A percentile compares a stretch with the other conserved stretches of the same genome.
Evolutionary conservation across 2,113 vertebrate genomes (phyloP).

Genomic region (Protobothrops mucrosquamatus): DNA sequence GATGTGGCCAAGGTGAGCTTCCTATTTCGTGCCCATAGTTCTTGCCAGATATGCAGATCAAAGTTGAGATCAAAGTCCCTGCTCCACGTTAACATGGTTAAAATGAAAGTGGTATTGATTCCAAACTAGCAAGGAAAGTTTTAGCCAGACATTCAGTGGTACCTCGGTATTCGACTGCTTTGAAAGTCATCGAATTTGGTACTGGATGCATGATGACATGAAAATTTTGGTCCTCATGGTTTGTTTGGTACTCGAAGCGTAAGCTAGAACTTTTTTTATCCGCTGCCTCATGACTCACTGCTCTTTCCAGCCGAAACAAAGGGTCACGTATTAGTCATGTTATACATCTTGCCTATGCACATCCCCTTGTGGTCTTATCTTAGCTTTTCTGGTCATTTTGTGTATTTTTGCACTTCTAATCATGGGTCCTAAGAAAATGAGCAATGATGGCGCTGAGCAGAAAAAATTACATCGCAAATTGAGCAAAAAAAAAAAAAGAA

Average conservation of each 20-base stretch:
- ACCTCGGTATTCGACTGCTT: background rate
- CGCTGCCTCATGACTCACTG: background rate
- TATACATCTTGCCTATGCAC: background rate
- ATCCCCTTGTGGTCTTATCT: background rate
- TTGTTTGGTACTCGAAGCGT: background rate
- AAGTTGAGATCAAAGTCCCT: no score
- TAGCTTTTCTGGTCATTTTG: background rate
- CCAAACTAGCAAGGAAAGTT: background rate
- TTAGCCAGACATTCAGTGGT: background rate
- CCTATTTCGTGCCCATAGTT: no score
- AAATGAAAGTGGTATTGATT: background rate
- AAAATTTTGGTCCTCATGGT: background rate
- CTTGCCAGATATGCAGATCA: no score
- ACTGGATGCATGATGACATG: background rate
- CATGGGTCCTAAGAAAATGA: background rate
- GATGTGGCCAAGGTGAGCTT: no score
- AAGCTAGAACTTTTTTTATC: background rate
- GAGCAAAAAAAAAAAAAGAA: background rate
- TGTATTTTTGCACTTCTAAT: background rate
- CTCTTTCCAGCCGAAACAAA: background rate
- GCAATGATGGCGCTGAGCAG: background rate
- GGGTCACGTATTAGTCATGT: background rate
- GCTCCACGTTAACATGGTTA: background rate
- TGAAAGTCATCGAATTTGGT: background rate
- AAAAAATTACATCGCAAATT: background rate